These are phyloP conservation scores for Chloropsis hardwickii DNA, from an alignment of 2,113 vertebrate genomes.

Conservation along the genomic window DNA sequence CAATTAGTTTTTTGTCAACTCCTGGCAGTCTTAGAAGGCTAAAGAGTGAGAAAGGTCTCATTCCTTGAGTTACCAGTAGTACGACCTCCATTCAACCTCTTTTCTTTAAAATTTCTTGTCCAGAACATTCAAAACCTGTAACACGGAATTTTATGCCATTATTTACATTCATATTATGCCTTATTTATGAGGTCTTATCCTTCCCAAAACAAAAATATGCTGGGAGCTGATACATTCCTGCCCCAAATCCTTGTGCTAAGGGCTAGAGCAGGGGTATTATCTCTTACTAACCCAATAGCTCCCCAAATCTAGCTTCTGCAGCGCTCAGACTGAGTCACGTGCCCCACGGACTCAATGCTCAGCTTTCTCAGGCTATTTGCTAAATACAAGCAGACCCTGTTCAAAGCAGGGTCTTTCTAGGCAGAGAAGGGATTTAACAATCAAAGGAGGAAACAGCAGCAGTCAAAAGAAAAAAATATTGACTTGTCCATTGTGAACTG, in stretches of 20 bases:
- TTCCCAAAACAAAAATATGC: not conserved
- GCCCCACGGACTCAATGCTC: not conserved
- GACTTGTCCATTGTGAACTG: not conserved
- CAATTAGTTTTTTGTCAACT: not conserved
- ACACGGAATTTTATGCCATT: not conserved
- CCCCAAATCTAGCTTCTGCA: not conserved
- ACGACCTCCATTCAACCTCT: not conserved
- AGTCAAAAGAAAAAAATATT: slow-evolving; percentile 1
- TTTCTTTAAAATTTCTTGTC: not conserved
- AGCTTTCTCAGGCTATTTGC: not conserved
- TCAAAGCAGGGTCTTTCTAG: not conserved
- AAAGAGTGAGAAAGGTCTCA: not conserved
- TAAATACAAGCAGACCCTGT: not conserved
- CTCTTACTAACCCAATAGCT: not conserved
- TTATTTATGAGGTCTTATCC: not conserved
- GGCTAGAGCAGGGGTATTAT: not conserved
- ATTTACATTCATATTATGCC: no score
- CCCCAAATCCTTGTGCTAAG: not conserved
- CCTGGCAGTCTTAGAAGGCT: not conserved
- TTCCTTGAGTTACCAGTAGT: not conserved
- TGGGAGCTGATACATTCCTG: not conserved
- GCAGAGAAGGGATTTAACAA: not conserved
- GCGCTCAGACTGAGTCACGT: not conserved
- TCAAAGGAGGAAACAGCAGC: not conserved
- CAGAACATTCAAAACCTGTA: not conserved